These are phyloP conservation scores for Neomonachus schauinslandi DNA, from an alignment of 2,113 vertebrate genomes.

Conservation along the genomic window DNA sequence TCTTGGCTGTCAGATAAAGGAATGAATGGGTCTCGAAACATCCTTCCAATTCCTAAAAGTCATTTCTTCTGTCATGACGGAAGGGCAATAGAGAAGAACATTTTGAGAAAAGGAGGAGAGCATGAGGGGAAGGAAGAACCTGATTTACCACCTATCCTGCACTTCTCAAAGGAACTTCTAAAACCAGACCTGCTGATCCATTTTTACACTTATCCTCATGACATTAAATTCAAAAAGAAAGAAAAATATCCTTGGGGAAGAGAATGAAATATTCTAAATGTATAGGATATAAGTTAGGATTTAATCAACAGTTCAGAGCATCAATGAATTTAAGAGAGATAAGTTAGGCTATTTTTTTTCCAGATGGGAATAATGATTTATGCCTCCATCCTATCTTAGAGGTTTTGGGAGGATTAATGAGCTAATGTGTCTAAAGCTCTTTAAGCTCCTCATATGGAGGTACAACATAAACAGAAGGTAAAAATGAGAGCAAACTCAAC, in stretches of 20 bases:
- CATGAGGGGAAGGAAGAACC: not conserved
- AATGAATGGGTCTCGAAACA: not conserved
- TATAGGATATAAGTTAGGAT: slow-evolving; percentile 55
- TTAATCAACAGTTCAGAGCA: slow-evolving; percentile 68
- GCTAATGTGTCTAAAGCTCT: slow-evolving; percentile 75
- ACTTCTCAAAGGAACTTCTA: not conserved
- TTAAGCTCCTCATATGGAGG: slow-evolving; percentile 63
- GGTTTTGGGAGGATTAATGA: slow-evolving; percentile 75
- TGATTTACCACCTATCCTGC: not conserved
- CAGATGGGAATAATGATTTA: slow-evolving; percentile 74
- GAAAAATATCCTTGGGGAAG: slow-evolving; percentile 33
- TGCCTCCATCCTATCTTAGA: slow-evolving; percentile 52
- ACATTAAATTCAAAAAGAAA: slow-evolving; percentile 57
- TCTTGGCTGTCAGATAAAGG: not conserved
- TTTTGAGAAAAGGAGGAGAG: not conserved
- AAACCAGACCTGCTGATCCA: not conserved
- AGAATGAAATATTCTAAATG: slow-evolving; percentile 60
- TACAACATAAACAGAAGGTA: slow-evolving; percentile 69
- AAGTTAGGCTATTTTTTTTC: slow-evolving; percentile 50
- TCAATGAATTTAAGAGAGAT: slow-evolving; percentile 66
- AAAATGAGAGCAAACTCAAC: slow-evolving; percentile 48
- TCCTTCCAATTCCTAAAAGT: slow-evolving; percentile 34
- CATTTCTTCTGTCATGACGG: not conserved
- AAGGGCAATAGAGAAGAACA: not conserved
- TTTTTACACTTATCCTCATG: slow-evolving; percentile 13